Evolutionary conservation across 2,888 invertebrate species (phyloP).

Genomic region (Cataglyphis livida): DNA sequence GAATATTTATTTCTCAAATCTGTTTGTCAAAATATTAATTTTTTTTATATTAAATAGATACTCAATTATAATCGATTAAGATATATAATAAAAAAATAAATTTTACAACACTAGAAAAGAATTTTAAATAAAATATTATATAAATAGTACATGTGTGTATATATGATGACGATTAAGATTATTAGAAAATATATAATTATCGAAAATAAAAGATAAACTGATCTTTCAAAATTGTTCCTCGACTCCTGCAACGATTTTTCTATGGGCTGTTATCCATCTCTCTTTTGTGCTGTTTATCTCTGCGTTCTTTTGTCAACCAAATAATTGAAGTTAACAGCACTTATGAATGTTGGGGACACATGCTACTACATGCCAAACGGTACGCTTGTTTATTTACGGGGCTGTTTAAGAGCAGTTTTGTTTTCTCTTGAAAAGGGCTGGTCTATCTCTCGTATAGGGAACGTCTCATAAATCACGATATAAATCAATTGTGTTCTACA

Average conservation of each 20-base stretch:
- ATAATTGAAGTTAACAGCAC: slow-evolving; percentile 69
- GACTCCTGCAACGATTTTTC: not conserved
- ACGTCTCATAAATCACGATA: slow-evolving; percentile 47
- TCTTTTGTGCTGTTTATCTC: slow-evolving; percentile 13
- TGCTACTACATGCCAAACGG: slow-evolving; percentile 57
- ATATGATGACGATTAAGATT: too few relatives aligned
- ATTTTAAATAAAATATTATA: not conserved
- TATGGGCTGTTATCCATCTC: not conserved
- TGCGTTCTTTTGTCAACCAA: slow-evolving; percentile 41
- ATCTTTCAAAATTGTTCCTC: not conserved
- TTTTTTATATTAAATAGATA: not conserved
- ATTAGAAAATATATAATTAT: slow-evolving; percentile 12
- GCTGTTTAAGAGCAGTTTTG: slow-evolving; percentile 55
- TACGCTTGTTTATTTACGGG: slow-evolving; percentile 68
- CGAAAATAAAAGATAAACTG: not conserved
- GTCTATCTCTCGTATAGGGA: slow-evolving; percentile 32
- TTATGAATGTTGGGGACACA: slow-evolving; percentile 58
- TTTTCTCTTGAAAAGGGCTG: slow-evolving; percentile 42
- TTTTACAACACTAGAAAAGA: not conserved
- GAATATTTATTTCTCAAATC: not conserved
- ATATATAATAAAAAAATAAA: not conserved
- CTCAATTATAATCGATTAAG: not conserved
- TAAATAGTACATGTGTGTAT: not conserved
- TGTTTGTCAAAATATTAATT: not conserved
- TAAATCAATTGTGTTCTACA: slow-evolving; percentile 48